A percentile compares a stretch with the other conserved stretches of the same genome.
phyloP scores from a whole-genome alignment of 2,113 vertebrate species.

The Mixornis gularis region DNA sequence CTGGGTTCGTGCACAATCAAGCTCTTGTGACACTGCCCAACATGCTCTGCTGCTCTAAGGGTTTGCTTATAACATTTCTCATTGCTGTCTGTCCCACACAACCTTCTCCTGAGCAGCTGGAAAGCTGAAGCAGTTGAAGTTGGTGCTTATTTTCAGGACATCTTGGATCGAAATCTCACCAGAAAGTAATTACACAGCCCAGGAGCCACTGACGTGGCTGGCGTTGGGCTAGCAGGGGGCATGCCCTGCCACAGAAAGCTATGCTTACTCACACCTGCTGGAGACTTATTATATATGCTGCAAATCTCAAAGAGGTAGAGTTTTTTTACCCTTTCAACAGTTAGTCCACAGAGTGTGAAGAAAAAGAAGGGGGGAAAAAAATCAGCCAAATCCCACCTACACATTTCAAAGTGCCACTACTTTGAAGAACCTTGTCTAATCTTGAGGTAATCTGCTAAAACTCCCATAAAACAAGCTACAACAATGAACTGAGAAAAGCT shows the following conservation, averaged over 20 bases:
- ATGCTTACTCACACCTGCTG: background rate
- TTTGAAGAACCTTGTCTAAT: background rate
- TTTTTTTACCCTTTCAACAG: background rate
- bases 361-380: background rate
- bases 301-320: background rate
- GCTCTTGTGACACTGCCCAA: background rate
- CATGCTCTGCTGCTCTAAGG: background rate
- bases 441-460: background rate
- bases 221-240: background rate
- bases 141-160: background rate
- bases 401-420: background rate
- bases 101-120: background rate
- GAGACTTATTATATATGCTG: background rate
- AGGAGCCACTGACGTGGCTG: background rate
- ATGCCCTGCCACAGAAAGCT: background rate
- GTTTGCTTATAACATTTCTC: background rate
- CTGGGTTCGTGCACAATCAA: background rate
- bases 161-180: background rate
- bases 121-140: background rate
- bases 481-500: background rate
- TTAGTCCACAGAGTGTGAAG: accelerated
- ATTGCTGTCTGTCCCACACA: background rate
- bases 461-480: background rate
- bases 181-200: background rate
- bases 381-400: background rate